These are phyloP conservation scores for Echinops telfairi DNA, from an alignment of 2,113 vertebrate genomes.

Conservation along the genomic window DNA sequence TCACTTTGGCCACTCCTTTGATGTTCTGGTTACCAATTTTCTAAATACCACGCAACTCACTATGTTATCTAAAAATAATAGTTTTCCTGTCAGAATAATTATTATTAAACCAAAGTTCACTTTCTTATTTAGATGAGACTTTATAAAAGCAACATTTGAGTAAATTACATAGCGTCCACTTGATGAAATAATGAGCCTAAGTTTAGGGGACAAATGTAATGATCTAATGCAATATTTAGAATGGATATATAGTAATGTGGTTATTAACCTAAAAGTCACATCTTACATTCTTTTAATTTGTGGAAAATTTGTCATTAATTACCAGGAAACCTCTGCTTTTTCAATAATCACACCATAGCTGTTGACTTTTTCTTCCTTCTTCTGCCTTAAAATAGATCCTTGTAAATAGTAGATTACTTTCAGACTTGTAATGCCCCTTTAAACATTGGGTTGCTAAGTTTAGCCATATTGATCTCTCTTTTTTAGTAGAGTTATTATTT, in stretches of 20 bases:
- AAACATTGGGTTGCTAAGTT: constrained; percentile 79
- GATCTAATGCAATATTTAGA: constrained; percentile 75
- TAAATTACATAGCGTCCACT: constrained; percentile 75
- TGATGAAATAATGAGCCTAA: constrained; percentile 80
- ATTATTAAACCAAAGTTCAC: constrained; percentile 76
- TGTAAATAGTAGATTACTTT: constrained; percentile 72
- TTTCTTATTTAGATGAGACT: constrained; percentile 69
- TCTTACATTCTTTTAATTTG: constrained; percentile 74
- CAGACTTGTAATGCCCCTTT: constrained; percentile 70
- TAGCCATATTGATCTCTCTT: constrained; percentile 57
- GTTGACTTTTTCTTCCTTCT: constrained; percentile 68
- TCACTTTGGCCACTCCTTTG: constrained; percentile 37
- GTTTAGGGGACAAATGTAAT: constrained; percentile 64
- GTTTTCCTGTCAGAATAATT: constrained; percentile 67
- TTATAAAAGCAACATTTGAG: constrained; percentile 79
- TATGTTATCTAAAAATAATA: constrained; percentile 71
- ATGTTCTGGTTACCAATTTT: constrained; percentile 56
- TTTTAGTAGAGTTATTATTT: constrained; percentile 70
- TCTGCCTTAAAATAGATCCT: constrained; percentile 63
- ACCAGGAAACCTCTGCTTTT: constrained; percentile 80
- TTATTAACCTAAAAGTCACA: constrained; percentile 80
- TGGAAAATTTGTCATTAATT: constrained; percentile 77
- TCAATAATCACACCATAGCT: constrained; percentile 71
- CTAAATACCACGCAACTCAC: constrained; percentile 51
- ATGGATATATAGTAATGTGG: constrained; percentile 74